Conservation (phyloP, 2,888 invertebrate species). For the Aplocera efformata region DNA sequence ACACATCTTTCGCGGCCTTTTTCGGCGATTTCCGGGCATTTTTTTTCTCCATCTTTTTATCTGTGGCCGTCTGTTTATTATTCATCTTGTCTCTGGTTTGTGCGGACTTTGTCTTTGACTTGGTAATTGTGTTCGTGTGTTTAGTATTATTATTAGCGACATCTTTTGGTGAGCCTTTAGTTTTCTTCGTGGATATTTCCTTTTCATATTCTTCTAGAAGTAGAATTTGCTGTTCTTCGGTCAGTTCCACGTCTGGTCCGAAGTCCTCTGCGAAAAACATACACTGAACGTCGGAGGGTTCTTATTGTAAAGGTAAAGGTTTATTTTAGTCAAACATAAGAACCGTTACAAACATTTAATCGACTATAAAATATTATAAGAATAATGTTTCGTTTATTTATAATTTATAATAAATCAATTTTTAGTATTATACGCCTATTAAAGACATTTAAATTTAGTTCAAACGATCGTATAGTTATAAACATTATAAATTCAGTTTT, state of each 20-base stretch:
- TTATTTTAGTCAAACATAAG: slow-evolving; percentile 18
- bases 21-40: slow-evolving; percentile 41
- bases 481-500: no score
- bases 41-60: slow-evolving; percentile 9
- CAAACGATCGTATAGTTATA: no score
- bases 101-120: slow-evolving; percentile 36
- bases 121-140: slow-evolving; percentile 41
- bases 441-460: no score
- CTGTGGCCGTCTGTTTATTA: slow-evolving; percentile 36
- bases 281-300: slow-evolving; percentile 12
- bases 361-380: no score
- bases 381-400: no score
- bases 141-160: slow-evolving; percentile 59
- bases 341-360: slow-evolving; percentile 18
- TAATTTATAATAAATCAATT: no score
- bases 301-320: slow-evolving; percentile 20
- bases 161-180: slow-evolving; percentile 50
- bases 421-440: no score
- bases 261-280: slow-evolving; percentile 79
- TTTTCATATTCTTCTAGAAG: slow-evolving; percentile 85
- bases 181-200: slow-evolving; percentile 77
- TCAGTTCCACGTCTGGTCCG: slow-evolving; percentile 82
- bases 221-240: slow-evolving; percentile 85
- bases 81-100: slow-evolving; percentile 54
- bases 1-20: slow-evolving; percentile 63